Conservation (phyloP, 2,113 vertebrate species). For the Ammospiza nelsoni region DNA sequence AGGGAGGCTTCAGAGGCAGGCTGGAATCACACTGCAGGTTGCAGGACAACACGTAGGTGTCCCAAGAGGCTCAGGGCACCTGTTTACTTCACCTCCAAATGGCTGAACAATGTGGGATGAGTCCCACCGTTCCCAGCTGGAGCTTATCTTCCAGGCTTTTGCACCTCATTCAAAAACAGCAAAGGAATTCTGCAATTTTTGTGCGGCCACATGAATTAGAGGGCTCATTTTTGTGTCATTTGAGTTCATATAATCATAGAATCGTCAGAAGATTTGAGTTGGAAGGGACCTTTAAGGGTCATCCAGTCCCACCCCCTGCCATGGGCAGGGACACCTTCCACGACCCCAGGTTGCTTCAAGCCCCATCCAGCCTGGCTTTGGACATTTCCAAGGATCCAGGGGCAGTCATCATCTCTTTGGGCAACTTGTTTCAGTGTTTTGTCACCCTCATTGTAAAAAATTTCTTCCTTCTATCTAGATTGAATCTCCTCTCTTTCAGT, state of each 20-base stretch:
- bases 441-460: fast-evolving
- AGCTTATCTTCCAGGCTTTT: neutral
- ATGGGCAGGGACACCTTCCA: neutral
- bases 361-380: fast-evolving
- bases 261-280: neutral
- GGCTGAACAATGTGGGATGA: fast-evolving
- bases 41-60: neutral
- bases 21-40: neutral
- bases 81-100: neutral
- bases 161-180: neutral
- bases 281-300: neutral
- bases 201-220: fast-evolving
- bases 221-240: fast-evolving
- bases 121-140: neutral
- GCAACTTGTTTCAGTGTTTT: neutral
- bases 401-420: neutral
- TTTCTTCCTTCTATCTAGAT: neutral
- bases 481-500: neutral
- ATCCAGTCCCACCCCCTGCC: fast-evolving
- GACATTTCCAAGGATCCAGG: neutral
- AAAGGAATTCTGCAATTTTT: neutral
- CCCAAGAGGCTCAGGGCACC: neutral
- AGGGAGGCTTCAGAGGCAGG: neutral
- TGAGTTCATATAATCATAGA: neutral
- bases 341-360: neutral